These are phyloP conservation scores for Barbus barbus DNA, from an alignment of 2,113 vertebrate species.

Conservation along the genomic window DNA sequence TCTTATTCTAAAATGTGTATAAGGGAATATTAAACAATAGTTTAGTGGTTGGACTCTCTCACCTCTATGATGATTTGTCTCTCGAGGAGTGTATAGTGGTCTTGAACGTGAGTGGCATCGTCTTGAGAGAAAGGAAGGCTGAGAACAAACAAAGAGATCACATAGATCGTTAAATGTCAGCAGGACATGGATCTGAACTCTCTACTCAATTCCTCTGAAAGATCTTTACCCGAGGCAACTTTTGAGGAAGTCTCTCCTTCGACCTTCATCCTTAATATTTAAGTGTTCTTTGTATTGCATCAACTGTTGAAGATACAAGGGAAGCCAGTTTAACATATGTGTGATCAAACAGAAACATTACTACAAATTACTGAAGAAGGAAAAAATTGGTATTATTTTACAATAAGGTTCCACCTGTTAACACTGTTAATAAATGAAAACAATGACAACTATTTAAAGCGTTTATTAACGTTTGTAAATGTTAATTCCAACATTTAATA, in stretches of 20 bases:
- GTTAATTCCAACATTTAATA: background rate
- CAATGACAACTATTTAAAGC: too few relatives aligned
- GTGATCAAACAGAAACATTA: background rate
- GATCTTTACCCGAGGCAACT: conserved; percentile 83
- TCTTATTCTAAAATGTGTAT: background rate
- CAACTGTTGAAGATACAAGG: conserved; percentile 73
- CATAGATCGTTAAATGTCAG: background rate
- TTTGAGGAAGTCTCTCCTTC: conserved; percentile 90
- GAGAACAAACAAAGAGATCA: conserved; percentile 20
- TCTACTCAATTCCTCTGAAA: background rate
- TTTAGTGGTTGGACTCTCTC: conserved; percentile 39
- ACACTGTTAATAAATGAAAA: too few relatives aligned
- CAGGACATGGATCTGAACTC: background rate
- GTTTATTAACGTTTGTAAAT: too few relatives aligned
- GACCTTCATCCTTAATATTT: conserved; percentile 84
- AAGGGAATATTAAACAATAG: background rate
- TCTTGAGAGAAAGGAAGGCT: conserved; percentile 91
- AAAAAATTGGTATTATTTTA: background rate
- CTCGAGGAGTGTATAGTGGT: conserved; percentile 92
- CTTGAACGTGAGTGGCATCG: conserved; percentile 85
- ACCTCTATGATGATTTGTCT: conserved; percentile 97
- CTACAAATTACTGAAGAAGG: background rate
- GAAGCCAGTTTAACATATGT: background rate
- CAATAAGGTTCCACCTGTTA: too few relatives aligned
- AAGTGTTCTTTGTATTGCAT: conserved; percentile 91